These are phyloP conservation scores for Corythucha ciliata DNA, from an alignment of 2,888 invertebrate genomes.

Conservation along the genomic window DNA sequence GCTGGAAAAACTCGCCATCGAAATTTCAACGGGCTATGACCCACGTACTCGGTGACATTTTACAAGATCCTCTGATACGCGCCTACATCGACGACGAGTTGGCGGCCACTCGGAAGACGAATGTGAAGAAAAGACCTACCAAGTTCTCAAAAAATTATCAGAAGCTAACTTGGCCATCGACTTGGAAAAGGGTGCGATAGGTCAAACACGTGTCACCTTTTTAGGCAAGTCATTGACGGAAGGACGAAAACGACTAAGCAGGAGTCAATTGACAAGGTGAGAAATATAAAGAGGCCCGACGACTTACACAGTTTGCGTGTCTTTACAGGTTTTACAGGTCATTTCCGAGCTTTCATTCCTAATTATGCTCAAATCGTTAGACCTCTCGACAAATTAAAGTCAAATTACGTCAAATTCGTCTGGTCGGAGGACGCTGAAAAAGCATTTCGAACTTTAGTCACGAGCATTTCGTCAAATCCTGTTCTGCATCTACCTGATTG, in stretches of 20 bases:
- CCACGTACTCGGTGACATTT: neutral
- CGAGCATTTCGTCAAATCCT: neutral
- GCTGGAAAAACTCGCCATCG: conserved; percentile 12
- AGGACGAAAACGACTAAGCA: neutral
- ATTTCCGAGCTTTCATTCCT: neutral
- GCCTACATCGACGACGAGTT: conserved; percentile 1
- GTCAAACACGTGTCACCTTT: neutral
- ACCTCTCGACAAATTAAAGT: neutral
- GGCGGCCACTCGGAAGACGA: neutral
- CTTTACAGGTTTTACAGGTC: neutral
- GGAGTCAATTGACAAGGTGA: conserved; percentile 1
- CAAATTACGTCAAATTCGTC: neutral
- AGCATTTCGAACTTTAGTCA: neutral
- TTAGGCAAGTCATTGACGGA: conserved; percentile 2
- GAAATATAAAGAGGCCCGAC: conserved; percentile 3
- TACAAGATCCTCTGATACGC: neutral
- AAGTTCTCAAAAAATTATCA: neutral
- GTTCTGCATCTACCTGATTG: conserved; percentile 12
- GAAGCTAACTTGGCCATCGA: neutral
- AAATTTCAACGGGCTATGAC: conserved; percentile 4
- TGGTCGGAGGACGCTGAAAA: neutral
- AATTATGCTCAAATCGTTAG: conserved; percentile 2
- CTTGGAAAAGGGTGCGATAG: neutral
- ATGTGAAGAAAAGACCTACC: neutral
- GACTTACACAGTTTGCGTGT: neutral